Evolutionary conservation across 2,113 vertebrate species (phyloP).

Genomic region (Poecile atricapillus): DNA sequence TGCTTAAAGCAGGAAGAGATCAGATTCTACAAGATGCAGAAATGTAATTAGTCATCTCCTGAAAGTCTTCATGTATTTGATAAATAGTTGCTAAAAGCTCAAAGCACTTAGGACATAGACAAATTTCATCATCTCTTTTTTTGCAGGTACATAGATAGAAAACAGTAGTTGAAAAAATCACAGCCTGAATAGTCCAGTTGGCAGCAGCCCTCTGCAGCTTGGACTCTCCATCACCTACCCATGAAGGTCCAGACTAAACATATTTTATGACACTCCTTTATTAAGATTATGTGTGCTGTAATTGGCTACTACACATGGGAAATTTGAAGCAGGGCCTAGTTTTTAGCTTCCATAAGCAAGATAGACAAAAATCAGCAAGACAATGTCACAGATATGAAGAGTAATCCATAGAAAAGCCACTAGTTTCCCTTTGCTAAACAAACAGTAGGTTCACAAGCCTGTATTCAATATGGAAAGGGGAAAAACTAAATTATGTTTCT

Average conservation of each 20-base stretch:
- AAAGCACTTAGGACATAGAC: not conserved
- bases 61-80: not conserved
- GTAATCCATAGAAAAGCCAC: not conserved
- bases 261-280: not conserved
- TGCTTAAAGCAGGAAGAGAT: not conserved
- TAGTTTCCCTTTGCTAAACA: not conserved
- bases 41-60: not conserved
- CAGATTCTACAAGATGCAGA: not conserved
- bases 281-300: not conserved
- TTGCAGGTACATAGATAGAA: not conserved
- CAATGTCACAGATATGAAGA: accelerated
- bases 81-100: not conserved
- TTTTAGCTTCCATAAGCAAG: not conserved
- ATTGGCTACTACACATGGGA: not conserved
- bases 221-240: not conserved
- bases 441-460: not conserved
- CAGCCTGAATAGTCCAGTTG: not conserved
- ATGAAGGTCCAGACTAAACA: not conserved
- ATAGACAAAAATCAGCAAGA: not conserved
- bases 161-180: not conserved
- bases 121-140: not conserved
- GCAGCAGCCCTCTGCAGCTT: not conserved
- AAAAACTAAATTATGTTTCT: not conserved
- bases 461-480: not conserved
- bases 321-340: not conserved